A percentile compares a stretch with the other conserved stretches of the same genome.
phyloP scores from a whole-genome alignment of 2,113 vertebrate species.

The Caretta caretta region DNA sequence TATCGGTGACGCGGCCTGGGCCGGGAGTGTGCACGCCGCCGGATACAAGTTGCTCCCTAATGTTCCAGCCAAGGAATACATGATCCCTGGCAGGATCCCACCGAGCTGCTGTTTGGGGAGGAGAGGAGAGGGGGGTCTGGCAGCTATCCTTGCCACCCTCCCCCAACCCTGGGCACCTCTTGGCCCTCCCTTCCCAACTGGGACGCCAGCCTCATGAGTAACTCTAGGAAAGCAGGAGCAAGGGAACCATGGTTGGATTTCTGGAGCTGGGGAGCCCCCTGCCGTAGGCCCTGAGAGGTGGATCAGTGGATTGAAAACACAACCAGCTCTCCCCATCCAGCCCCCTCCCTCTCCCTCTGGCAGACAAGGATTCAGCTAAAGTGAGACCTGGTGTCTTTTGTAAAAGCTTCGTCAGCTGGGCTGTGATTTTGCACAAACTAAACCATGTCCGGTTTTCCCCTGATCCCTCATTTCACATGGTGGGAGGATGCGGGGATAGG shows the following conservation, averaged over 20 bases:
- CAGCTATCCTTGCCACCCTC: neutral
- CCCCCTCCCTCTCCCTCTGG: neutral
- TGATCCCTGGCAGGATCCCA: neutral
- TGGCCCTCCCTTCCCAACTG: neutral
- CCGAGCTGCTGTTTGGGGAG: neutral
- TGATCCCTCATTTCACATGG: no score
- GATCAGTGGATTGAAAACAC: neutral
- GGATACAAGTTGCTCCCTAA: neutral
- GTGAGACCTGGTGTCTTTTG: neutral
- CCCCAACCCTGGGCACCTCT: neutral
- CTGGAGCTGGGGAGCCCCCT: neutral
- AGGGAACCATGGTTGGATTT: accelerated
- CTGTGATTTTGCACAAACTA: no score
- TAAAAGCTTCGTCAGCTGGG: no score
- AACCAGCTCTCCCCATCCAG: neutral
- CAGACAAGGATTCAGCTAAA: neutral
- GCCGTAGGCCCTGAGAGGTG: neutral
- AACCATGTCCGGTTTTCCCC: no score
- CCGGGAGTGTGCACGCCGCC: neutral
- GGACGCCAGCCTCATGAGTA: neutral
- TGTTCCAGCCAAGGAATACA: neutral
- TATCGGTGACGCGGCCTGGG: neutral
- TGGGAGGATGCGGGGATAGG: no score
- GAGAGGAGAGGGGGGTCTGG: neutral
- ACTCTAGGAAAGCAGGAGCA: neutral